These are phyloP conservation scores for Macropus fuliginosus DNA, from an alignment of 2,797 vertebrate species.

Conservation along the genomic window DNA sequence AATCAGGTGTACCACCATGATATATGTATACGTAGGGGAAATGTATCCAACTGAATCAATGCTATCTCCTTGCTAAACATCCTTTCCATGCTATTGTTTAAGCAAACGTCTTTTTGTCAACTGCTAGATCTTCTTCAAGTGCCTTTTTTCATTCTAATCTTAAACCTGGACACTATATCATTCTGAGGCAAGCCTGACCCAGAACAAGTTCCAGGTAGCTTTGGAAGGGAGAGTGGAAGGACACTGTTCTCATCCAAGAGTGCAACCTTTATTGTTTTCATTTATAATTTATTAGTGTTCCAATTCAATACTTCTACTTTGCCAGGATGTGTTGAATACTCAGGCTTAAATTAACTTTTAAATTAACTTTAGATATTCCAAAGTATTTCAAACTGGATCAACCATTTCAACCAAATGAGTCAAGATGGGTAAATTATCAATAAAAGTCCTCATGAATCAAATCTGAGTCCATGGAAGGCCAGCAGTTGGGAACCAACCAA, in stretches of 20 bases:
- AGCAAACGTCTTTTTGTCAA: neutral
- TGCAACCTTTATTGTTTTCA: neutral
- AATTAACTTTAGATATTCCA: neutral
- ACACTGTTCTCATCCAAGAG: neutral
- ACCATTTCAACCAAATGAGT: neutral
- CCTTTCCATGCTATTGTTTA: neutral
- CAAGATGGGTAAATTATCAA: neutral
- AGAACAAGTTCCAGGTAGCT: neutral
- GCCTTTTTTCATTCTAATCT: neutral
- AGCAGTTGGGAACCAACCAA: neutral
- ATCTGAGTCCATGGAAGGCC: neutral
- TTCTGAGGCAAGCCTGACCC: neutral
- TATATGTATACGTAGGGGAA: neutral
- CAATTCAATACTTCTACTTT: neutral
- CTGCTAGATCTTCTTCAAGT: neutral
- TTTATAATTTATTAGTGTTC: neutral
- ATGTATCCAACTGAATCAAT: neutral
- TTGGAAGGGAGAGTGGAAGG: neutral
- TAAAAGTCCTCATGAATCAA: neutral
- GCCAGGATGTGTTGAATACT: neutral
- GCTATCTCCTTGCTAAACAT: neutral
- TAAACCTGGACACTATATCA: neutral
- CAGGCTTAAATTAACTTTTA: neutral
- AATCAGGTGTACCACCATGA: neutral
- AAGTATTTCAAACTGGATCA: neutral